These are phyloP conservation scores for Rhea americana DNA, from an alignment of 2,113 vertebrate species.

Conservation along the genomic window DNA sequence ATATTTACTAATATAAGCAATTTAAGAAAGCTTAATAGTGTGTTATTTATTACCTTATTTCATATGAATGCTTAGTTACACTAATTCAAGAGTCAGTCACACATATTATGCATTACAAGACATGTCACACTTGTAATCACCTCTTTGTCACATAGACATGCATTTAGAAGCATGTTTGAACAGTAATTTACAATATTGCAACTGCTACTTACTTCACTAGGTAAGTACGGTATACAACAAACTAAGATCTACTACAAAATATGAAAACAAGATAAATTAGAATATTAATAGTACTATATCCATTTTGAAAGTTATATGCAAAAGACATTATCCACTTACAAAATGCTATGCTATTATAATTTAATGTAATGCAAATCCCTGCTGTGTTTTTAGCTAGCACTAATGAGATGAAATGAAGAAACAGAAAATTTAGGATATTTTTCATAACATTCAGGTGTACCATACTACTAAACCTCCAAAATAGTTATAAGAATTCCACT, in stretches of 20 bases:
- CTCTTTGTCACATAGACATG: not conserved
- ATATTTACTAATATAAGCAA: not conserved
- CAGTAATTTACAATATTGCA: not conserved
- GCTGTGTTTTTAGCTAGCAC: not conserved
- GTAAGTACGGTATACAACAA: not conserved
- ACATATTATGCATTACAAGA: not conserved
- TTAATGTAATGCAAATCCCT: constrained; percentile 14
- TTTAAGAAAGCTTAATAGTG: not conserved
- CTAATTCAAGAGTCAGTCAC: not conserved
- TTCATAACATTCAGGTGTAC: not conserved
- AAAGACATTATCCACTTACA: constrained; percentile 30
- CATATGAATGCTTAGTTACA: not conserved
- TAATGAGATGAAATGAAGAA: not conserved
- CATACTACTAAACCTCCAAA: not conserved
- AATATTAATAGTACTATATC: constrained; percentile 24
- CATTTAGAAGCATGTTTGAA: not conserved
- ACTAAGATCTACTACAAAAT: constrained; percentile 10
- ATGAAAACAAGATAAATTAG: constrained; percentile 27
- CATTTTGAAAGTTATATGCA: not conserved
- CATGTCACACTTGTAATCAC: not conserved
- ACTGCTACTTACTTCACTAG: constrained; percentile 4
- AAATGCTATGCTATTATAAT: constrained; percentile 2
- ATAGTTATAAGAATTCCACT: fast-evolving
- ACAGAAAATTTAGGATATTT: not conserved
- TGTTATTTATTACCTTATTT: not conserved